Conservation (phyloP, 2,797 vertebrate species). For the Cirrhinus molitorella region DNA sequence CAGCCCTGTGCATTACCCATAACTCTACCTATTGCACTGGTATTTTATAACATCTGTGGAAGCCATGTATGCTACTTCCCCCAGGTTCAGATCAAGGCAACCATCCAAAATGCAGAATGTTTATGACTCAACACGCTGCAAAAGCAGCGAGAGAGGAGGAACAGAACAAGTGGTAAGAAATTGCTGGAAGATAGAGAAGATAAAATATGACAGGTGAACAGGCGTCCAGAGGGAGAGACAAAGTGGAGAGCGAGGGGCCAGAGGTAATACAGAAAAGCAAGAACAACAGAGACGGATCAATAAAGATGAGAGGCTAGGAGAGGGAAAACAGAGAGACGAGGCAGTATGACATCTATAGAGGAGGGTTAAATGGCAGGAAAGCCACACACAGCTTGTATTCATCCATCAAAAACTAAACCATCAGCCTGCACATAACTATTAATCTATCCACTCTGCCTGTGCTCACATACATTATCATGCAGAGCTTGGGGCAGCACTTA, state of each 20-base stretch:
- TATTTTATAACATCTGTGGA: constrained; percentile 9
- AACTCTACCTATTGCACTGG: neutral
- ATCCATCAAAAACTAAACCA: constrained; percentile 16
- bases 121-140: constrained; percentile 10
- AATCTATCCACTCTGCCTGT: neutral
- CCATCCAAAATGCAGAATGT: constrained; percentile 15
- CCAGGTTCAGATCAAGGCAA: constrained; percentile 15
- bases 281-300: constrained; percentile 45
- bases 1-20: neutral
- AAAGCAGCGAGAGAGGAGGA: neutral
- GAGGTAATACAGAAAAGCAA: constrained; percentile 26
- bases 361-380: constrained; percentile 20
- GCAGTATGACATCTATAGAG: constrained; percentile 35
- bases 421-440: constrained; percentile 1
- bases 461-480: constrained; percentile 21
- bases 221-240: constrained; percentile 11
- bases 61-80: neutral
- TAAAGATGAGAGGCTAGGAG: constrained; percentile 16
- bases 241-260: constrained; percentile 16
- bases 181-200: constrained; percentile 11
- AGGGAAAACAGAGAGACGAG: constrained; percentile 19
- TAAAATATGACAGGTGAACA: constrained; percentile 39
- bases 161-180: constrained; percentile 1
- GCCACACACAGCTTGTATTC: constrained; percentile 18
- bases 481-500: neutral